Evolutionary conservation across 92 coral and sea anemone species (phyloP).

Genomic region (Palythoa heliodiscus): DNA sequence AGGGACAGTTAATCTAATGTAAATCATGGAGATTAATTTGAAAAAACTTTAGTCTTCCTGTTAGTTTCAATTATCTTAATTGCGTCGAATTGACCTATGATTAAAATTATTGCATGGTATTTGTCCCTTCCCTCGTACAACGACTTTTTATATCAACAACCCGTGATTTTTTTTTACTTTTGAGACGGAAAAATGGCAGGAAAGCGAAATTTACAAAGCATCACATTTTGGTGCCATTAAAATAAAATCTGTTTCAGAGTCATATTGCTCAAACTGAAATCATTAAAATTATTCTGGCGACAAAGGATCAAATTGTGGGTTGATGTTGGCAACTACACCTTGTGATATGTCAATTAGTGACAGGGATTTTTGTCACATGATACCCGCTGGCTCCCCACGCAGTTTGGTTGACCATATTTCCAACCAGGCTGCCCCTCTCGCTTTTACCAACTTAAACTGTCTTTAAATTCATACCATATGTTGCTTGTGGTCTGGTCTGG

Average conservation of each 20-base stretch:
- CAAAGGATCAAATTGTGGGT: background rate
- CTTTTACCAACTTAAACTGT: no score
- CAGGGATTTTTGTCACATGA: no score
- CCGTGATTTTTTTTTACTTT: no score
- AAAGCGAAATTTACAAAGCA: background rate
- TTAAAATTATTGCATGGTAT: background rate
- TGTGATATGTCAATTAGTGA: no score
- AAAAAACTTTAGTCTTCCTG: slow-evolving; percentile 21
- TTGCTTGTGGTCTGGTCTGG: no score
- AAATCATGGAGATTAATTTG: background rate
- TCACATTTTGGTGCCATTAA: background rate
- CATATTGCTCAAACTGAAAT: background rate
- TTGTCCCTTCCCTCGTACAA: background rate
- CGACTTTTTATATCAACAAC: background rate
- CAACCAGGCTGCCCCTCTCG: no score
- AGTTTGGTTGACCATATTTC: no score
- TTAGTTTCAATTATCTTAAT: background rate
- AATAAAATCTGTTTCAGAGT: background rate
- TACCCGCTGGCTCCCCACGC: no score
- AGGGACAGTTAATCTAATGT: background rate
- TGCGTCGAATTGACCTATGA: slow-evolving; percentile 5
- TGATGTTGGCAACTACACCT: no score
- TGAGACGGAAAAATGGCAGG: no score
- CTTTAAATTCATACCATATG: no score
- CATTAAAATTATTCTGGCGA: background rate